A percentile compares a stretch with the other conserved stretches of the same genome.
Evolutionary conservation across 2,113 vertebrate species (phyloP).

Genomic region (Phylloscopus whistleri): DNA sequence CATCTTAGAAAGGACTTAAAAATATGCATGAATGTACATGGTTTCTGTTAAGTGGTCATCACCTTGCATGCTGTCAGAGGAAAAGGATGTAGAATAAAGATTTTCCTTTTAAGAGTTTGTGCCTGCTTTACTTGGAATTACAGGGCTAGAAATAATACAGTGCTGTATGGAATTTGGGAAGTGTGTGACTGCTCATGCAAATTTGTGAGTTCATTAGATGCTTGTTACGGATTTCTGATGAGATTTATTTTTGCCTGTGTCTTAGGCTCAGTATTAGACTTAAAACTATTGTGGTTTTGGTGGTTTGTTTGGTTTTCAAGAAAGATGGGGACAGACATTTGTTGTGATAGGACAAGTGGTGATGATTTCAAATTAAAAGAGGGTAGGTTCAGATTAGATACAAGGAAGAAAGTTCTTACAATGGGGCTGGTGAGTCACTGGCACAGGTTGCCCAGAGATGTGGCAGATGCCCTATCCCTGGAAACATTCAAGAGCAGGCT

Average conservation of each 20-base stretch:
- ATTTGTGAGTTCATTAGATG: neutral
- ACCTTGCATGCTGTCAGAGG: neutral
- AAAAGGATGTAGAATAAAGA: neutral
- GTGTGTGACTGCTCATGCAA: neutral
- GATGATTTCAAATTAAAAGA: neutral
- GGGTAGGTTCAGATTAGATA: neutral
- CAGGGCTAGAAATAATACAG: neutral
- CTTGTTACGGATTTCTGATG: neutral
- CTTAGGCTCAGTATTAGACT: neutral
- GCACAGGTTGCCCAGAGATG: neutral
- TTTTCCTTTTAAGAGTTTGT: neutral
- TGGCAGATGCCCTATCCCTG: neutral
- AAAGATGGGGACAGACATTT: neutral
- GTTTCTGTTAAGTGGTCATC: neutral
- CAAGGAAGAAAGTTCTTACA: neutral
- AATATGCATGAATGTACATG: neutral
- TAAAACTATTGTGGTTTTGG: neutral
- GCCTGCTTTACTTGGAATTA: neutral
- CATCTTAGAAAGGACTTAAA: neutral
- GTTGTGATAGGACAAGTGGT: neutral
- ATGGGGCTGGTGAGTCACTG: neutral
- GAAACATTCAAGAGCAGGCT: neutral
- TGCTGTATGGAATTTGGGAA: neutral
- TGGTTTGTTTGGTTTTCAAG: neutral
- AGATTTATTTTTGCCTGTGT: neutral